phyloP scores from a whole-genome alignment of 1,140 invertebrate species.

The Dryas iulia region DNA sequence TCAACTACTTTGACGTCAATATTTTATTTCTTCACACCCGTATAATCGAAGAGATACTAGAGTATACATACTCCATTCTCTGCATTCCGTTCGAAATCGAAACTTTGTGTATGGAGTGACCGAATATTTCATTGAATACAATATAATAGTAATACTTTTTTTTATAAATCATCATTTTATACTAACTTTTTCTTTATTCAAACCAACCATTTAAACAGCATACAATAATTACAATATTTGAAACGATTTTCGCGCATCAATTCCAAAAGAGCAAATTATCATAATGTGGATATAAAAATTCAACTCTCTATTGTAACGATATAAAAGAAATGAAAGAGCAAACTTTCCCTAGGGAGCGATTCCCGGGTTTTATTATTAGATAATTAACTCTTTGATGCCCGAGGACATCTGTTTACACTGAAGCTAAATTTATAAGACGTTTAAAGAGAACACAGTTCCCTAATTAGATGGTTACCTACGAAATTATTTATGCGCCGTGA shows the following conservation, averaged over 20 bases:
- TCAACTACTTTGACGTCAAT: no score
- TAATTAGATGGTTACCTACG: slow-evolving; percentile 29
- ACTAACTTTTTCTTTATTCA: neutral
- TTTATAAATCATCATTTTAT: neutral
- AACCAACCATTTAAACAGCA: neutral
- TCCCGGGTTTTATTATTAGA: slow-evolving; percentile 63
- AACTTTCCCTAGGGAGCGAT: slow-evolving; percentile 63
- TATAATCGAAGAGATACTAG: no score
- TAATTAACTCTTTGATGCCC: slow-evolving; percentile 74
- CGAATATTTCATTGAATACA: no score
- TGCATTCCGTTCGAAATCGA: no score
- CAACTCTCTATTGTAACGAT: slow-evolving; percentile 18
- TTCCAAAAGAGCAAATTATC: neutral
- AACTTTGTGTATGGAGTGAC: no score
- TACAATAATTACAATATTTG: neutral
- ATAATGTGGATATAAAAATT: slow-evolving; percentile 12
- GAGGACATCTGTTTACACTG: slow-evolving; percentile 65
- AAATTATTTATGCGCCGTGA: slow-evolving; percentile 17
- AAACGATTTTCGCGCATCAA: neutral
- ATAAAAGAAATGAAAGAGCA: slow-evolving; percentile 44
- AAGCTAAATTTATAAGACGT: slow-evolving; percentile 34
- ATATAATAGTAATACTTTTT: no score
- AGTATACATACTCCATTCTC: no score
- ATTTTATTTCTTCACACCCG: no score
- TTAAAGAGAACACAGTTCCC: slow-evolving; percentile 28